Evolutionary conservation across 2,888 invertebrate genomes (phyloP).

Genomic region (Cacoxenus indagator): DNA sequence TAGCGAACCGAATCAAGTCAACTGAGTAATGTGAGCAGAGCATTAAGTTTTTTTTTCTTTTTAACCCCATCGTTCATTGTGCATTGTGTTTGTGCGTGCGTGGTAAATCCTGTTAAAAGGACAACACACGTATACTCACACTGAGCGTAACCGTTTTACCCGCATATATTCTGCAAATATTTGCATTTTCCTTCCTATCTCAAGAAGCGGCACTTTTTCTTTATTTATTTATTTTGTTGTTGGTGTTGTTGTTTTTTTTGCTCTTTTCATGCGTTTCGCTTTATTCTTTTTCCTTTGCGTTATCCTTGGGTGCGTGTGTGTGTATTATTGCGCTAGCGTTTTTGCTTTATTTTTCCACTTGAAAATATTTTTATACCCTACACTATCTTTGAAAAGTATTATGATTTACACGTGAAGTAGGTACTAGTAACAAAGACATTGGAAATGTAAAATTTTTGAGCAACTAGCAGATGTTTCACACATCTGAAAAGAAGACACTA

Average conservation of each 20-base stretch:
- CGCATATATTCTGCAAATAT: conserved; percentile 66
- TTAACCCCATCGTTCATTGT: conserved; percentile 43
- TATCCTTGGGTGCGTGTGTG: neutral
- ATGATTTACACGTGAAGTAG: no score
- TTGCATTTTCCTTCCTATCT: conserved; percentile 49
- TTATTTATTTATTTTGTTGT: neutral
- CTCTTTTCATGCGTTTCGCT: no score
- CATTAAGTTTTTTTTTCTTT: no score
- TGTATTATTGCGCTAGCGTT: neutral
- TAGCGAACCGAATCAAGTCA: no score
- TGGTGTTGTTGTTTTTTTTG: neutral
- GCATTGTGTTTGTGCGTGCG: conserved; percentile 37
- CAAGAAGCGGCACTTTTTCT: neutral
- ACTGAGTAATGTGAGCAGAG: no score
- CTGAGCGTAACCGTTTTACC: conserved; percentile 44
- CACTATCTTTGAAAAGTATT: no score
- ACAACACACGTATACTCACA: conserved; percentile 42
- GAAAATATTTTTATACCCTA: conserved; percentile 12
- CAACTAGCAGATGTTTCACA: no score
- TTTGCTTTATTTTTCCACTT: neutral
- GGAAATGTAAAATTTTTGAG: no score
- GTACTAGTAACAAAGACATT: no score
- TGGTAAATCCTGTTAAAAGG: conserved; percentile 62
- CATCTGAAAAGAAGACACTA: no score
- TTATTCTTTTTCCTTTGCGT: neutral